Conservation (phyloP, 2,888 invertebrate species). For the Morpho achilles region DNA sequence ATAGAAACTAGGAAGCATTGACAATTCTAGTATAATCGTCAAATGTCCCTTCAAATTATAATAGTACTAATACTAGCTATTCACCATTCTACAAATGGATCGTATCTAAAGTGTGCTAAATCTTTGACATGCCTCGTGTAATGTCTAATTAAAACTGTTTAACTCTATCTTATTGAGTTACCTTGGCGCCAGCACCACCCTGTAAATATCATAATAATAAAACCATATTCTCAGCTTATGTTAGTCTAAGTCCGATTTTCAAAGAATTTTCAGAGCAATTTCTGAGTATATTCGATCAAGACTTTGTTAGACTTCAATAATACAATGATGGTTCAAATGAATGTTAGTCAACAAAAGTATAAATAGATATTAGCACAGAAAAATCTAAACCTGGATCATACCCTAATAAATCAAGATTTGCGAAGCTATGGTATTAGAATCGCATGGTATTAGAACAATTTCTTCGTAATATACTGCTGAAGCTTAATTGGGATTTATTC, state of each 20-base stretch:
- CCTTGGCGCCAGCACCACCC: conserved; percentile 74
- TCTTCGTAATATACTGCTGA: conserved; percentile 17
- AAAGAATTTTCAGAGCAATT: too few species aligned
- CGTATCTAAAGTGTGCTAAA: conserved; percentile 42
- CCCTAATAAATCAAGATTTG: conserved; percentile 36
- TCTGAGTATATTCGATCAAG: too few species aligned
- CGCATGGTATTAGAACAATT: conserved; percentile 31
- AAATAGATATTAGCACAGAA: conserved; percentile 33
- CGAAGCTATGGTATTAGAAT: conserved; percentile 44
- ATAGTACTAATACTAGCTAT: conserved; percentile 14
- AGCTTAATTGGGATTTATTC: conserved; percentile 27
- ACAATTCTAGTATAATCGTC: conserved; percentile 12
- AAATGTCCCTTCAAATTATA: conserved; percentile 20
- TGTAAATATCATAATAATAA: conserved; percentile 47
- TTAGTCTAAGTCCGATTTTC: too few species aligned
- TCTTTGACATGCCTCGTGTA: conserved; percentile 54
- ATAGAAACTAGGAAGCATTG: conserved; percentile 11
- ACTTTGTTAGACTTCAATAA: too few species aligned
- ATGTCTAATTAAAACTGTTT: conserved; percentile 43
- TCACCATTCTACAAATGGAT: conserved; percentile 45
- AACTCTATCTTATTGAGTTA: conserved; percentile 43
- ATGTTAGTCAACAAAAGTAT: conserved; percentile 28
- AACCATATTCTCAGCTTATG: conserved; percentile 2
- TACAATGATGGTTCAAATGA: background rate
- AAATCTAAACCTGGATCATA: conserved; percentile 31